These are phyloP conservation scores for Numenius phaeopus DNA, from an alignment of 2,797 vertebrate species.

Conservation along the genomic window DNA sequence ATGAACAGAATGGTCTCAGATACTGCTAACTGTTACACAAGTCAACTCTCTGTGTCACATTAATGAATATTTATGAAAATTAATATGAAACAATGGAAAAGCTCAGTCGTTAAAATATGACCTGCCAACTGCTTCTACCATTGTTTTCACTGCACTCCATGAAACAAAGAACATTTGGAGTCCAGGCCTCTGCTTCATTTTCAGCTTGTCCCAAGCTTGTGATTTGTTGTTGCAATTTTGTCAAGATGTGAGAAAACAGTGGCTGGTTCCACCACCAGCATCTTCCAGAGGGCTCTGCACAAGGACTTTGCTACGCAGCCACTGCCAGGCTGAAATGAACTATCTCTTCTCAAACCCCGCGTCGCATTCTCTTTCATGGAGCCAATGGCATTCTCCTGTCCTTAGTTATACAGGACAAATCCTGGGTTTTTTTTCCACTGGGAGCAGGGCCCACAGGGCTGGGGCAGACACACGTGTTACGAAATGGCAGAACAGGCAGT, in stretches of 20 bases:
- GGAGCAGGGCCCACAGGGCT: neutral
- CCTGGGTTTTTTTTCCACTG: neutral
- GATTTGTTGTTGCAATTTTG: constrained; percentile 15
- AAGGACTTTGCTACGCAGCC: neutral
- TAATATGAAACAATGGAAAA: constrained; percentile 33
- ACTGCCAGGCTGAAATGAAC: neutral
- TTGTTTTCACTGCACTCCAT: neutral
- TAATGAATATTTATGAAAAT: constrained; percentile 56
- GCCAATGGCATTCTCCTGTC: neutral
- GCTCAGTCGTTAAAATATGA: constrained; percentile 22
- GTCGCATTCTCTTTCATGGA: neutral
- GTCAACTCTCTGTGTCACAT: neutral
- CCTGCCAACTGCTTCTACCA: constrained; percentile 17
- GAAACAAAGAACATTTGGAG: constrained; percentile 45
- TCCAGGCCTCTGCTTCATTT: constrained; percentile 12
- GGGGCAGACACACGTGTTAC: neutral
- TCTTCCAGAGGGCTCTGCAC: neutral
- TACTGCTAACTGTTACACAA: constrained; percentile 17
- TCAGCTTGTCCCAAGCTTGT: constrained; percentile 13
- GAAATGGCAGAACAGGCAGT: neutral
- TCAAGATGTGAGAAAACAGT: neutral
- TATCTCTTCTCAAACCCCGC: neutral
- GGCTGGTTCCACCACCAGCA: neutral
- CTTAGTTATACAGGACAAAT: neutral
- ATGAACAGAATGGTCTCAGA: neutral